Base-by-base conservation (phyloP, 2,888 invertebrate genomes). In the Caenorhabditis sp. region DNA sequence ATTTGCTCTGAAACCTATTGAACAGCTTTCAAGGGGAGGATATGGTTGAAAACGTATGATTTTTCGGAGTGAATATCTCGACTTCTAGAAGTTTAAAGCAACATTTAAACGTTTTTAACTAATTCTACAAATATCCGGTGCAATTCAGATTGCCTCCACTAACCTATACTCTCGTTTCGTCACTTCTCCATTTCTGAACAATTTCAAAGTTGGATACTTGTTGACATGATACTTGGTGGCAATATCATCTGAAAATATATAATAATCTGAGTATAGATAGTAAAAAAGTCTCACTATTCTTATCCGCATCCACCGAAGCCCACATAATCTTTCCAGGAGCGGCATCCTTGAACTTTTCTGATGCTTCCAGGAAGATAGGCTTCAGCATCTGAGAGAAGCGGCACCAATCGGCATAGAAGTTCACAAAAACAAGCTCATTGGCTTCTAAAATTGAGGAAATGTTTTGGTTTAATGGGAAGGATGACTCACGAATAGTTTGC, bases 331-430 rank as follows among this genome's bases (percentile, higher is more conserved):
- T 95, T 14, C 96, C 96, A 41, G 91, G 86, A 19, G 95, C 93
- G 89, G 93, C 86, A 63, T 92, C 91, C 93, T 83, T 68, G 70
- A 98, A 95, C 93, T 95, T 96, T 89, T 96, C 96, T 12, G 97
- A 96, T 51, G 98, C 96, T 93, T 98, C 97, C 93, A 97, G 96
- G 93, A 97, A 99, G 91, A 98, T 95, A 14, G 99, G 99, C 93
- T 96, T 96, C 92, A 99, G 94, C 94, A 97, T 95, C 93, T 96
- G 98, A 94, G 98, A 98, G 94, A 98, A 99, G 92, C 96, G 95
- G 94, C 99, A 99, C 99, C 99, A 99, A 93, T 99, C 98, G 38
- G 99, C 99, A 94, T 98, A 99, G 93, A 99, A 99, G 94, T 99
- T 99, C 85, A 99, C 95, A 93, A 99, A 96, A 84, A 98, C 97